Evolutionary conservation across 2,113 vertebrate genomes (phyloP), one percentile per base, ranked within the genome.

Genomic region (Reinhardtius hippoglossoides): DNA sequence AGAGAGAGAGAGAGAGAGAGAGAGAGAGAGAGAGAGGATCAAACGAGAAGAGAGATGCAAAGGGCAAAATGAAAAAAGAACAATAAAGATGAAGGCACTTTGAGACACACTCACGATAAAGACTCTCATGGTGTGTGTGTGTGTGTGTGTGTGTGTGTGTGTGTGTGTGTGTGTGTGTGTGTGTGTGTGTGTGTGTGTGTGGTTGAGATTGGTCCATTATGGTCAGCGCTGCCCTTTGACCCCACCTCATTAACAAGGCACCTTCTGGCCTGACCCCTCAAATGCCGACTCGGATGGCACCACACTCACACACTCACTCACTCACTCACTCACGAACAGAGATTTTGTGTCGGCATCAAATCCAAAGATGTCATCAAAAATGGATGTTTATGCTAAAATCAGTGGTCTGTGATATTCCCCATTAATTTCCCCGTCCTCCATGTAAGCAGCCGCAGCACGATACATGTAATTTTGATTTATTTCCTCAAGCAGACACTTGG

Each of bases 381-480:
- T 81, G 57, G 24, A 85, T 75, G 71, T 35, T 67, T 44, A 37
- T 44, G 27, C 42, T 70, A 60, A 75, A 70, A 68, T 31, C 27
- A 31, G 74, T 27, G 24, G 23, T 27, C 56, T 57, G 56, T 78
- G 70, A 82, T 78, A 78, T 67, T 82, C 52, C 46, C 70, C 5
- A 60, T 68, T 86, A 78, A 84, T 72, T 58, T 44, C 77, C 27
- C 35, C 61, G n/a, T 65, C 66, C 46, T 67, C 65, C 48, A 12
- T 71, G 65, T 61, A 42, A 78, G 78, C 74, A 42, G 74, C 56
- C 14, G 46, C 67, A 18, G 50, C 50, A 54, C 13, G 0, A 0
- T 37, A 62, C 76, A 88, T 83, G 85, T 80, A 50, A 81, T 69
- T 89, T 90, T 88, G 78, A 84, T 90, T 87, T 87, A 78, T 84